Conservation (phyloP, 1,140 invertebrate species). For the Phenacoccus solenopsis region DNA sequence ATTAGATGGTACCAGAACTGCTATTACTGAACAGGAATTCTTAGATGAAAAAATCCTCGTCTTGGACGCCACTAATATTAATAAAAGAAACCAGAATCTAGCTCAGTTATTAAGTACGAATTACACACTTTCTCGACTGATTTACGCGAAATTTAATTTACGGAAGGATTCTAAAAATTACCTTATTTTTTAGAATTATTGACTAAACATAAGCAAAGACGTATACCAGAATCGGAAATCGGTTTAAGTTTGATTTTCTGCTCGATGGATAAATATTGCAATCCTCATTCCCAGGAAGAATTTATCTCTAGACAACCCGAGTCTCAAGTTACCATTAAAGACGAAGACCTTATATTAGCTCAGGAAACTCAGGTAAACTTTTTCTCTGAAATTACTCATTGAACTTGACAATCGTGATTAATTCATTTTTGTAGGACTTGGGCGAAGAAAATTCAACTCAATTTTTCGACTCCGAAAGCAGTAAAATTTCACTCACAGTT, state of each 20-base stretch:
- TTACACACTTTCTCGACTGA: background rate
- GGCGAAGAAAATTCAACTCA: background rate
- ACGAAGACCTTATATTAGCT: background rate
- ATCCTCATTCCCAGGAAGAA: background rate
- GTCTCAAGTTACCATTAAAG: background rate
- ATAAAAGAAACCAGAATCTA: background rate
- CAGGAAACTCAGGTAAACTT: slow-evolving; percentile 18
- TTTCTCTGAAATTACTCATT: background rate
- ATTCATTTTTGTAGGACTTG: background rate
- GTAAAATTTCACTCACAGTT: background rate
- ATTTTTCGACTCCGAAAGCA: background rate
- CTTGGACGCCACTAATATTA: background rate
- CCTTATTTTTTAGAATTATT: slow-evolving; percentile 18
- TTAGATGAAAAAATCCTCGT: background rate
- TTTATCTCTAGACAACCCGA: slow-evolving; percentile 17
- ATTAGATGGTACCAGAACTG: background rate
- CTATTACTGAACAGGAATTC: background rate
- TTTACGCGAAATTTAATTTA: background rate
- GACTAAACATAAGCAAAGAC: background rate
- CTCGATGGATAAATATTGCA: slow-evolving; percentile 13
- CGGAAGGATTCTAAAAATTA: background rate
- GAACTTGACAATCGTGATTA: background rate
- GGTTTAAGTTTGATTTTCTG: slow-evolving; percentile 15
- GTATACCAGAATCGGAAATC: slow-evolving; percentile 20
- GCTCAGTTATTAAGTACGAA: background rate